Evolutionary conservation across 2,797 vertebrate species (phyloP).

Genomic region (Sebastes baramenuke): DNA sequence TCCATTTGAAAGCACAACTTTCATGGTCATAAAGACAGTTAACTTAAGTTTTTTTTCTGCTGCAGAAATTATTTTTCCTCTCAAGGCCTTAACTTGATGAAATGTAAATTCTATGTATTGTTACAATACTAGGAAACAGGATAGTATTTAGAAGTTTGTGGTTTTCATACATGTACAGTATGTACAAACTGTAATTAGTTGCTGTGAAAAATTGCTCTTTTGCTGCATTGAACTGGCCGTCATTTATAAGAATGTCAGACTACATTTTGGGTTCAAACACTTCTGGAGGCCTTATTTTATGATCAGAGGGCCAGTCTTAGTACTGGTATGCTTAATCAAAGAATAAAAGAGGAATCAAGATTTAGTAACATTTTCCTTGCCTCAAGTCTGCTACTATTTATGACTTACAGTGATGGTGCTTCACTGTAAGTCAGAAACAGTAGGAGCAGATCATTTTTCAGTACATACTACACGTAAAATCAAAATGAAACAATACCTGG

Average conservation of each 20-base stretch:
- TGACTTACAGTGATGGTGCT: no score
- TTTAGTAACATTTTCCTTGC: neutral
- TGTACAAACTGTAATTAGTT: neutral
- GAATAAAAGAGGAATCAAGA: neutral
- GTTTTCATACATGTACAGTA: neutral
- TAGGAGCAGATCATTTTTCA: neutral
- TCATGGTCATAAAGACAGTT: neutral
- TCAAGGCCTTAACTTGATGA: neutral
- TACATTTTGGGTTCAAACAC: neutral
- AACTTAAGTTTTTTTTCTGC: neutral
- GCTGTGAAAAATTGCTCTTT: neutral
- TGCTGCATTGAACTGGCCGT: neutral
- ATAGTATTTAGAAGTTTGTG: neutral
- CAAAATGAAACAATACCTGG: constrained; percentile 31
- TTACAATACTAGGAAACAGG: neutral
- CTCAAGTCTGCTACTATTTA: neutral
- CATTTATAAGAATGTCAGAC: neutral
- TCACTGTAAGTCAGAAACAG: neutral
- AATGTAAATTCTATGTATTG: neutral
- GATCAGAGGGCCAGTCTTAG: neutral
- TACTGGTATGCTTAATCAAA: neutral
- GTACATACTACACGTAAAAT: neutral
- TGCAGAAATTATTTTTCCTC: neutral
- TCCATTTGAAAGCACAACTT: neutral
- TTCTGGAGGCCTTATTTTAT: neutral